Evolutionary conservation across 1,140 invertebrate species (phyloP), one percentile per base, ranked within the genome.

Genomic region (Spodoptera litura): DNA sequence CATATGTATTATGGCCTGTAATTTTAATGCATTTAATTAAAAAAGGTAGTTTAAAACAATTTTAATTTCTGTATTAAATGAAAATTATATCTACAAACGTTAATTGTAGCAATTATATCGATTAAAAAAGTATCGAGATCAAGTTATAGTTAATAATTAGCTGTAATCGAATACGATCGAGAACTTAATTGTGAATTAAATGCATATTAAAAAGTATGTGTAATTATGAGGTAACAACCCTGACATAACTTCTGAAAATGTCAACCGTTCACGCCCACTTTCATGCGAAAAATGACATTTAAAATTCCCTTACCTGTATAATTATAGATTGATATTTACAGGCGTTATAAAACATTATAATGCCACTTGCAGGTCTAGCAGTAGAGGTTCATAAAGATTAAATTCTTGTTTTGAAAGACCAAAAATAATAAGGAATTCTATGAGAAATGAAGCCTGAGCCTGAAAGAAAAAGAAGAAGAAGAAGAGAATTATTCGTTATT

Each of bases 251-350:
- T 2, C 72, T 70, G 51, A 62, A 80, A 83, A 81, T 83, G 72
- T 80, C 81, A 82, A 82, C 15, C 75, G 59, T 71, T 8, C 20
- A 61, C 64, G 75, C 75, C 70, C 49, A 70, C 71, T 83, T 83
- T 81, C 66, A 68, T 76, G 38, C 49, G 59, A 79, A 79, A 78
- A 74, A 25, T 66, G 75, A 78, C 76, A 80, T 75, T 78, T 71
- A 55, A 73, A 64, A 15, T 25, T n/a, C 25, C 15, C 59, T 12
- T 20, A 68, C 15, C 4, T 51, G 20, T 12, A 6, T 20, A 35
- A n/a, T 31, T 49, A 66, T 66, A 35, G 31, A 61, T 35, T 61
- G 25, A 4, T 35, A n/a, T 58, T 58, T 58, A 49, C 38, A 44
- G 6, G 6, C 8, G 38, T 9, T 44, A 44, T 44, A 44, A 44